A percentile compares a stretch with the other conserved stretches of the same genome.
phyloP scores from a whole-genome alignment of 2,113 vertebrate genomes.

The Stigmatopora nigra region DNA sequence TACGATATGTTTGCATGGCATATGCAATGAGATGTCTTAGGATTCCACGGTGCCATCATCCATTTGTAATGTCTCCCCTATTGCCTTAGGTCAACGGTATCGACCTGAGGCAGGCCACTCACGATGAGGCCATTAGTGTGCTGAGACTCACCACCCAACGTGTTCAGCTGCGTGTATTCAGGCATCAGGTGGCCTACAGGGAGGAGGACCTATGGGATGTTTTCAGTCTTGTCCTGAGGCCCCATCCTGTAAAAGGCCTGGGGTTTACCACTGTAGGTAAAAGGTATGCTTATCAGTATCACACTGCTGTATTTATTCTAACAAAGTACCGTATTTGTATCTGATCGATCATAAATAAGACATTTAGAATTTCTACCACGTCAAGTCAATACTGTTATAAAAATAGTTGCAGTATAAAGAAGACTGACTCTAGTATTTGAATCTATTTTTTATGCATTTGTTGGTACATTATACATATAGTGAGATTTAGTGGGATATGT shows the following conservation, averaged over 20 bases:
- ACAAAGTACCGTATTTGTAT: background rate
- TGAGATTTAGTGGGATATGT: background rate
- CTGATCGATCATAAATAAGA: background rate
- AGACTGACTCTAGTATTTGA: background rate
- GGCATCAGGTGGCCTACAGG: conserved; percentile 82
- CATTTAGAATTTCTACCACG: background rate
- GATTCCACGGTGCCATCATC: background rate
- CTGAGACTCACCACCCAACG: conserved; percentile 85
- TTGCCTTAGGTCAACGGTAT: conserved; percentile 85
- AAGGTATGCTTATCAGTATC: conserved; percentile 65
- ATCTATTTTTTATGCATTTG: background rate
- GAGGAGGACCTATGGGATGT: conserved; percentile 89
- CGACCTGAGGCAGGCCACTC: conserved; percentile 86
- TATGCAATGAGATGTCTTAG: background rate
- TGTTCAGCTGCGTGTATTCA: conserved; percentile 79
- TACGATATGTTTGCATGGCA: background rate
- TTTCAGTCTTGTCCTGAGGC: conserved; percentile 79
- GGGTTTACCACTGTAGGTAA: conserved; percentile 89
- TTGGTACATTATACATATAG: background rate
- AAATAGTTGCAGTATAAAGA: background rate
- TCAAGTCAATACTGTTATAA: no score
- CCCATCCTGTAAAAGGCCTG: conserved; percentile 78
- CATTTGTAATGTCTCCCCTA: background rate
- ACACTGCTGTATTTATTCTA: background rate
- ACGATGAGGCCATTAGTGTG: conserved; percentile 89